Conservation (phyloP, 2,113 vertebrate genomes). For the Nothobranchius furzeri region DNA sequence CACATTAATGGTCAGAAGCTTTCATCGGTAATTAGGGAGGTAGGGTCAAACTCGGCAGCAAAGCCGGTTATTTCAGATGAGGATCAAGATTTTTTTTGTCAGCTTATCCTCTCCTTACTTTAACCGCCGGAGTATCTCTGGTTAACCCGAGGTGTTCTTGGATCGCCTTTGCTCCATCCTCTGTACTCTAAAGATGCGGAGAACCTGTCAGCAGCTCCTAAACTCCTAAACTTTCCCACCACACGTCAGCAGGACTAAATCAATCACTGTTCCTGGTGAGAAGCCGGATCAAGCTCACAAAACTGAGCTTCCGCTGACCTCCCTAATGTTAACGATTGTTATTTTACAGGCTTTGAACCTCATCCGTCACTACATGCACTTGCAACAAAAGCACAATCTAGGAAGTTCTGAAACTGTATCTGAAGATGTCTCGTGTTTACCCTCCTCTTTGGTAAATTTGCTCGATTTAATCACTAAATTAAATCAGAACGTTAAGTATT, state of each 20-base stretch:
- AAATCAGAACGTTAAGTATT: constrained; percentile 20
- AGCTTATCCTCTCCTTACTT: constrained; percentile 6
- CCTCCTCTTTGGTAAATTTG: constrained; percentile 1
- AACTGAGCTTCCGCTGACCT: constrained; percentile 20
- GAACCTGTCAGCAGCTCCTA: constrained; percentile 27
- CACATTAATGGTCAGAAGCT: constrained; percentile 24
- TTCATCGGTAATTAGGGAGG: constrained; percentile 62
- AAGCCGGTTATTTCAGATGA: constrained; percentile 57
- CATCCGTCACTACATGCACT: neutral
- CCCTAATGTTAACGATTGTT: neutral
- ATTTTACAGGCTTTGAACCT: neutral
- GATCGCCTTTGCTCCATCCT: constrained; percentile 39
- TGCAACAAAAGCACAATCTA: neutral
- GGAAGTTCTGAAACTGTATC: neutral
- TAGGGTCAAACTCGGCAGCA: constrained; percentile 15
- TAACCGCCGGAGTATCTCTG: constrained; percentile 16
- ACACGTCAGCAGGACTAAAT: neutral
- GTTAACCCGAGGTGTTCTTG: constrained; percentile 25
- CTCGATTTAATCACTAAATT: constrained; percentile 36
- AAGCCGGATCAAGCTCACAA: neutral
- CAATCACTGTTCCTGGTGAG: neutral
- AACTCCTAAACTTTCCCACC: constrained; percentile 10
- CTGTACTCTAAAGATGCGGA: constrained; percentile 16
- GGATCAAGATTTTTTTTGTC: constrained; percentile 26
- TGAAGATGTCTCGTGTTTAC: constrained; percentile 4